Percentiles rank a stretch among this genome's conserved stretches.
phyloP scores from a whole-genome alignment of 2,888 invertebrate genomes.

The Nineta flava region DNA sequence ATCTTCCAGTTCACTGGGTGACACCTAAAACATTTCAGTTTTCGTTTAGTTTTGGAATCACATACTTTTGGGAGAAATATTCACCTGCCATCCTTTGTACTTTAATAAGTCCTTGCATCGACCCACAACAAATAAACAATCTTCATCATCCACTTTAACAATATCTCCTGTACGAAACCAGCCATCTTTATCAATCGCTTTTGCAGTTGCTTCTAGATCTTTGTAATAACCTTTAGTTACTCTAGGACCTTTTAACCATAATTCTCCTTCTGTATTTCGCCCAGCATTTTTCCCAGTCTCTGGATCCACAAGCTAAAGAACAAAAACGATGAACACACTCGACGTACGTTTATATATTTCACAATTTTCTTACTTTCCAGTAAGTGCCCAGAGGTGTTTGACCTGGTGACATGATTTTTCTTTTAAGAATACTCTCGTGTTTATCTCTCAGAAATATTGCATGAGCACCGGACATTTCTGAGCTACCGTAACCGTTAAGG shows the following conservation, averaged over 20 bases:
- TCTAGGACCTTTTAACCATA: background rate
- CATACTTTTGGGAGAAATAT: background rate
- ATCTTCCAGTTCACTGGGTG: background rate
- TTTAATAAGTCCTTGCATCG: background rate
- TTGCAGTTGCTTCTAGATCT: background rate
- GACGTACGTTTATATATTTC: too few species aligned
- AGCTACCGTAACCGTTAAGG: background rate
- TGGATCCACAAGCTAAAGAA: background rate
- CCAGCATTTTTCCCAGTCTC: background rate
- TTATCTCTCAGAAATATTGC: background rate
- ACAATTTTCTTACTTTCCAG: background rate
- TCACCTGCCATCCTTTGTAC: constrained; percentile 2
- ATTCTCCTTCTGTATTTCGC: background rate
- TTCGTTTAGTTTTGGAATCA: background rate
- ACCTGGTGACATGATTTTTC: background rate
- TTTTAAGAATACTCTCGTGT: background rate
- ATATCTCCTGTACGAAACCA: background rate
- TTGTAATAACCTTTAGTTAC: background rate
- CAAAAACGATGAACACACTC: too few species aligned
- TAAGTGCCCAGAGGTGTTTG: background rate
- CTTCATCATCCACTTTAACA: background rate
- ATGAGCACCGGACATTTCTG: background rate
- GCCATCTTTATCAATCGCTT: background rate
- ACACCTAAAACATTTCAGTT: background rate
- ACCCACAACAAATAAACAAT: background rate